Conservation (phyloP, 1,140 invertebrate species). For the Chelonus insularis region DNA sequence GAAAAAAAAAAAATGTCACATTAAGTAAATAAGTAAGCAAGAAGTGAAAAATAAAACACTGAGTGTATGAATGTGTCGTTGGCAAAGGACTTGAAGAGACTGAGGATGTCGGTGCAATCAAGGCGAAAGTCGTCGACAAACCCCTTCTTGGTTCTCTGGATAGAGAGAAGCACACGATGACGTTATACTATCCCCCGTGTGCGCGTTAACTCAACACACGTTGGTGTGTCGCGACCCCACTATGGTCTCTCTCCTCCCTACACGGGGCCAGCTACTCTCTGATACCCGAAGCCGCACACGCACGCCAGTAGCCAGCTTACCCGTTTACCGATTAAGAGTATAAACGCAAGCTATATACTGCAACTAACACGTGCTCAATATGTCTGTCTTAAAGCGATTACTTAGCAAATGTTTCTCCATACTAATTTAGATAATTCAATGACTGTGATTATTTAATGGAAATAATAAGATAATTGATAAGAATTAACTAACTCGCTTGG, state of each 20-base stretch:
- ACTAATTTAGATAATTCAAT: too few species aligned
- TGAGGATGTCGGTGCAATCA: conserved; percentile 13
- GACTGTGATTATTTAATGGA: too few species aligned
- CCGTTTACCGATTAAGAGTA: neutral
- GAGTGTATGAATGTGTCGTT: conserved; percentile 40
- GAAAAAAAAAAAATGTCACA: too few species aligned
- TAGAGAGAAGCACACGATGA: conserved; percentile 15
- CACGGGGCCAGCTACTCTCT: neutral
- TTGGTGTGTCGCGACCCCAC: conserved; percentile 3
- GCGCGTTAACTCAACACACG: conserved; percentile 5
- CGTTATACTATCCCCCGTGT: conserved; percentile 21
- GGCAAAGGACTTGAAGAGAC: conserved; percentile 29
- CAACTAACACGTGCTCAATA: too few species aligned
- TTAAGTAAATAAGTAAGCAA: too few species aligned
- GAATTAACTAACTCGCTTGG: too few species aligned
- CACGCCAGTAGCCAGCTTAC: neutral
- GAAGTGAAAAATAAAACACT: too few species aligned
- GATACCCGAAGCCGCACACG: conserved; percentile 1
- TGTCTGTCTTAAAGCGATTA: too few species aligned
- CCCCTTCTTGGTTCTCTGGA: conserved; percentile 21
- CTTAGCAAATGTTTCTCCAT: too few species aligned
- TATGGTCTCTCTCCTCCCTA: neutral
- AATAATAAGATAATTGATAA: too few species aligned
- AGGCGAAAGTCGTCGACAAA: conserved; percentile 26
- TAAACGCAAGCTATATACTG: neutral